Conservation (phyloP, 2,113 vertebrate species). For the Pipa parva region DNA sequence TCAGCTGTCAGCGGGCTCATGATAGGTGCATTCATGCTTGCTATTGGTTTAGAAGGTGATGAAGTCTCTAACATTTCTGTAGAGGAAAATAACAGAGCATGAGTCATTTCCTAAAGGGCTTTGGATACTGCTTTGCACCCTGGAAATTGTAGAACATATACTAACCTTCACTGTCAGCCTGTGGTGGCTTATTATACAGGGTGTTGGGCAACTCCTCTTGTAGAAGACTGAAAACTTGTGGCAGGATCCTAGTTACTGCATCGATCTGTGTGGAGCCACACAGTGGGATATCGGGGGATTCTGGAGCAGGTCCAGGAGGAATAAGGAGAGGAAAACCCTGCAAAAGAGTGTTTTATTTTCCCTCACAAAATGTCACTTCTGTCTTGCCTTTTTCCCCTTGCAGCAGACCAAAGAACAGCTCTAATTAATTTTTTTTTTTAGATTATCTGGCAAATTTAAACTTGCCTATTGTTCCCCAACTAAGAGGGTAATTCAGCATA, state of each 20-base stretch:
- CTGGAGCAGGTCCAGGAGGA: conserved; percentile 49
- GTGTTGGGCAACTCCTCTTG: conserved; percentile 59
- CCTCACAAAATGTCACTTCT: not conserved
- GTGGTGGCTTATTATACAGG: not conserved
- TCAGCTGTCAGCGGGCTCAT: not conserved
- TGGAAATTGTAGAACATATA: not conserved
- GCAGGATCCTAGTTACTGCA: conserved; percentile 59
- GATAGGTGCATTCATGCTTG: not conserved
- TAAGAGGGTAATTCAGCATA: too few species aligned
- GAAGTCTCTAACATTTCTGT: not conserved
- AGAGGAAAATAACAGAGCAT: not conserved
- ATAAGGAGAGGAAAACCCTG: conserved; percentile 61
- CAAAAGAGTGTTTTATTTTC: too few species aligned
- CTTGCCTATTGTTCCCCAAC: too few species aligned
- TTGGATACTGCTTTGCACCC: not conserved
- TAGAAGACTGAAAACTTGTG: conserved; percentile 64
- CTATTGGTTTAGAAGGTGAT: not conserved
- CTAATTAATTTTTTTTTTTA: too few species aligned
- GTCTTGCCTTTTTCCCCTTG: too few species aligned
- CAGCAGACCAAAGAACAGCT: too few species aligned
- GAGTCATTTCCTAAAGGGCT: not conserved
- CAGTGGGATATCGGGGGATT: conserved; percentile 48
- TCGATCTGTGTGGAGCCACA: conserved; percentile 53
- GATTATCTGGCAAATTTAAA: too few species aligned
- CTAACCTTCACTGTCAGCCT: conserved; percentile 54